Conservation (phyloP, 1,140 invertebrate species). For the Acromyrmex charruanus region DNA sequence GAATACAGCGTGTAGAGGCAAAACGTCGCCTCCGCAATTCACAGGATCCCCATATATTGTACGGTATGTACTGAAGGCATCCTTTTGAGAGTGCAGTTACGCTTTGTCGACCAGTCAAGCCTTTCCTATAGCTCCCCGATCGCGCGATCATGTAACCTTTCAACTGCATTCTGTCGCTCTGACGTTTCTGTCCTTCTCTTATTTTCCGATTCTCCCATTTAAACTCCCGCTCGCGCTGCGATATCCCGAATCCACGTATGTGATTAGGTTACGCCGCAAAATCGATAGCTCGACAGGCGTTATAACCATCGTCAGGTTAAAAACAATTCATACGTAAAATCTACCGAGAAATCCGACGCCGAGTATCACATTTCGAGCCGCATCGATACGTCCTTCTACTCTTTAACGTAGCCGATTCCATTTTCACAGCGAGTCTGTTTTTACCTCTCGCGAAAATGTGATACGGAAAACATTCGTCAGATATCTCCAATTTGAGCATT, state of each 20-base stretch:
- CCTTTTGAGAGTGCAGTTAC: slow-evolving; percentile 72
- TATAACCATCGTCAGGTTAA: slow-evolving; percentile 59
- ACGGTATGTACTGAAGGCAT: slow-evolving; percentile 47
- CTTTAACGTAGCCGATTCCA: slow-evolving; percentile 51
- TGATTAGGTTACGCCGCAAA: slow-evolving; percentile 68
- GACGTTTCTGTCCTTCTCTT: slow-evolving; percentile 51
- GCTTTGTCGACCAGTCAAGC: slow-evolving; percentile 71
- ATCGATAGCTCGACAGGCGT: slow-evolving; percentile 47
- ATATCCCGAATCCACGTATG: slow-evolving; percentile 37
- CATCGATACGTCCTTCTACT: slow-evolving; percentile 56
- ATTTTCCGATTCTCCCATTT: slow-evolving; percentile 20
- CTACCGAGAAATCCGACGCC: slow-evolving; percentile 65
- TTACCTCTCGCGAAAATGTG: slow-evolving; percentile 47
- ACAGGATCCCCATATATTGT: slow-evolving; percentile 27
- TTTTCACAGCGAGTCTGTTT: slow-evolving; percentile 57
- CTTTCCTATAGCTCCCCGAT: slow-evolving; percentile 46
- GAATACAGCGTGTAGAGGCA: slow-evolving; percentile 1
- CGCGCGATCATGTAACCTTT: slow-evolving; percentile 70
- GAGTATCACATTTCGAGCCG: slow-evolving; percentile 55
- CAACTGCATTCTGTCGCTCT: slow-evolving; percentile 52
- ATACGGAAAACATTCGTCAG: slow-evolving; percentile 57
- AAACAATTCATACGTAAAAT: slow-evolving; percentile 73
- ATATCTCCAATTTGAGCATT: slow-evolving; percentile 58
- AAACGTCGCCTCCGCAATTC: slow-evolving; percentile 35
- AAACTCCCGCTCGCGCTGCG: not conserved